A percentile compares a stretch with the other conserved stretches of the same genome.
Evolutionary conservation across 2,888 invertebrate species (phyloP).

Genomic region (Drosophila falleni): DNA sequence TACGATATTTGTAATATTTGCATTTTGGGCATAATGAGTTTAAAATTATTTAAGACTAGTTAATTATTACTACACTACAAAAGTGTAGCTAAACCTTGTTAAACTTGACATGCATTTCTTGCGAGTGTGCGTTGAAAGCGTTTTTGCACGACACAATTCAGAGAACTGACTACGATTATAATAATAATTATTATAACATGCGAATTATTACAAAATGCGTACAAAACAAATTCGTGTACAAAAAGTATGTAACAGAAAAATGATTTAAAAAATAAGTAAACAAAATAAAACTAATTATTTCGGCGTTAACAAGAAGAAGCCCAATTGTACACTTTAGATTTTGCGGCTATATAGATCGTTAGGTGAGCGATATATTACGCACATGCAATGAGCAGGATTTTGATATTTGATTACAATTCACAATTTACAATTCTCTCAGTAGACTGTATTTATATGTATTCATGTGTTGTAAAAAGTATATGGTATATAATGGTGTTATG

Average conservation of each 20-base stretch:
- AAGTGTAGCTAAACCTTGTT: constrained; percentile 60
- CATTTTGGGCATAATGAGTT: not conserved
- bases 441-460: constrained; percentile 5
- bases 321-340: not conserved
- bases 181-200: constrained; percentile 54
- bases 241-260: constrained; percentile 11
- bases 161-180: constrained; percentile 13
- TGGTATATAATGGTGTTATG: constrained; percentile 23
- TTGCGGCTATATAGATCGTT: not conserved
- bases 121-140: constrained; percentile 62
- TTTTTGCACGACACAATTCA: constrained; percentile 26
- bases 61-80: constrained; percentile 54
- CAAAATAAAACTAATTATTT: not conserved
- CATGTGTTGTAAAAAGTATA: constrained; percentile 23
- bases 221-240: constrained; percentile 23
- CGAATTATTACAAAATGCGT: constrained; percentile 58
- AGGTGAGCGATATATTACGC: constrained; percentile 7
- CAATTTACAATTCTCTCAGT: constrained; percentile 4
- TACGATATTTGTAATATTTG: constrained; percentile 15
- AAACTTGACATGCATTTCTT: constrained; percentile 63
- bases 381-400: constrained; percentile 52
- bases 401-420: not conserved
- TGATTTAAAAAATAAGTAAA: constrained; percentile 8
- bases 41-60: constrained; percentile 51
- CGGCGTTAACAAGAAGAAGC: not conserved